Evolutionary conservation across 2,888 invertebrate species (phyloP), one percentile per base, ranked within the genome.

Genomic region (Clistopyga incitator): DNA sequence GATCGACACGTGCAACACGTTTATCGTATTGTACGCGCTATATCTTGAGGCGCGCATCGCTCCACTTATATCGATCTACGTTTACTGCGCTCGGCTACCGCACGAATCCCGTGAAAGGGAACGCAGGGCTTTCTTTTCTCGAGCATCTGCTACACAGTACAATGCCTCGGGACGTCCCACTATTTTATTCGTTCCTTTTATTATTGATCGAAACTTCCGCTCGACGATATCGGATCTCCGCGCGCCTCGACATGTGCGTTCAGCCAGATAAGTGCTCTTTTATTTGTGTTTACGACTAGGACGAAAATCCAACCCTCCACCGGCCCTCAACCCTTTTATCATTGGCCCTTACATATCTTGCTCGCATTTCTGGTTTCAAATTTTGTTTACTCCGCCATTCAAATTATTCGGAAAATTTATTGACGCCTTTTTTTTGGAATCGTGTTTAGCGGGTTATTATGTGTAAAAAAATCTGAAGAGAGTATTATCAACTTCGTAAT

Each of bases 141-240:
- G 42, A 61, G 68, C 72, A 82, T 82, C 81, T 78, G 81, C 68
- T 61, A 42, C 67, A 72, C 67, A 72, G 38, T 72, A 38, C 38
- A 72, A 68, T 65, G 52, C 11, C 23, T 29, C 11, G 2, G 50
- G 20, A 59, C 45, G 34, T 59, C 42, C 47, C 81, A 25, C 29
- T 42, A 47, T n/a, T 74, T 47, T 61, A n/a, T 34, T 25, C 23
- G 61, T 38, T 23, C 45, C 45, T 25, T 64, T 38, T 52, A 23
- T 52, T 50, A 75, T 70, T 70, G 75, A 56, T 70, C 70, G 70
- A 64, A 70, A 76, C 52, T 81, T 81, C 61, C 70, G 80, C 59
- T 72, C 56, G 42, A 25, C 45, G n/a, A 59, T 72, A 72, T 72
- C 72, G 56, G 56, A 72, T 29, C 72, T 56, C 45, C 29, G 18